Conservation (phyloP, 2,797 vertebrate genomes). For the Selene dorsalis region DNA sequence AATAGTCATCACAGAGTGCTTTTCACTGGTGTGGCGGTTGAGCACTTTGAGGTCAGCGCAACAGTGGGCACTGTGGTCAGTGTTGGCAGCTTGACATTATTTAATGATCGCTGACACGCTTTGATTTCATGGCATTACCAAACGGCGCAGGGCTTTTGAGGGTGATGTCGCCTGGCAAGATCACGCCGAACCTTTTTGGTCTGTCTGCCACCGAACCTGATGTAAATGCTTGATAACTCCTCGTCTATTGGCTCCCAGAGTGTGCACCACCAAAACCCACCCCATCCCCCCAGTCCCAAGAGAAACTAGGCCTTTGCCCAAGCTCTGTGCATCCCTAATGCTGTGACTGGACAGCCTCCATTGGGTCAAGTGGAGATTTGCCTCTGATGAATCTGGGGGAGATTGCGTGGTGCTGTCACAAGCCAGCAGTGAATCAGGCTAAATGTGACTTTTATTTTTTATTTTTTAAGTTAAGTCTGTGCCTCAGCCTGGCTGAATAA, state of each 20-base stretch:
- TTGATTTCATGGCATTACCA: constrained; percentile 27
- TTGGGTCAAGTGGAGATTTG: constrained; percentile 81
- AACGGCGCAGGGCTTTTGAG: constrained; percentile 16
- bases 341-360: constrained; percentile 77
- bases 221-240: constrained; percentile 60
- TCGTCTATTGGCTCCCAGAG: constrained; percentile 50
- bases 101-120: constrained; percentile 26
- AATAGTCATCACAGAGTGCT: neutral
- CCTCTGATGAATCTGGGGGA: constrained; percentile 72
- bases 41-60: constrained; percentile 10
- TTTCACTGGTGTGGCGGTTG: constrained; percentile 24
- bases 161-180: constrained; percentile 20
- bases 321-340: constrained; percentile 71
- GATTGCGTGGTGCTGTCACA: constrained; percentile 60
- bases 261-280: constrained; percentile 29
- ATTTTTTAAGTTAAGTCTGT: constrained; percentile 53
- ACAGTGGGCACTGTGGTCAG: constrained; percentile 3
- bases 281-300: constrained; percentile 58
- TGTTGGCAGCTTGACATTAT: constrained; percentile 8
- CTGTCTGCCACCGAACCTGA: constrained; percentile 31
- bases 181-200: constrained; percentile 20
- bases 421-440: constrained; percentile 59
- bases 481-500: neutral
- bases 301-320: constrained; percentile 74
- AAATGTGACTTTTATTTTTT: constrained; percentile 59